These are phyloP conservation scores for Dioctria rufipes DNA, from an alignment of 2,888 invertebrate genomes.

Conservation along the genomic window DNA sequence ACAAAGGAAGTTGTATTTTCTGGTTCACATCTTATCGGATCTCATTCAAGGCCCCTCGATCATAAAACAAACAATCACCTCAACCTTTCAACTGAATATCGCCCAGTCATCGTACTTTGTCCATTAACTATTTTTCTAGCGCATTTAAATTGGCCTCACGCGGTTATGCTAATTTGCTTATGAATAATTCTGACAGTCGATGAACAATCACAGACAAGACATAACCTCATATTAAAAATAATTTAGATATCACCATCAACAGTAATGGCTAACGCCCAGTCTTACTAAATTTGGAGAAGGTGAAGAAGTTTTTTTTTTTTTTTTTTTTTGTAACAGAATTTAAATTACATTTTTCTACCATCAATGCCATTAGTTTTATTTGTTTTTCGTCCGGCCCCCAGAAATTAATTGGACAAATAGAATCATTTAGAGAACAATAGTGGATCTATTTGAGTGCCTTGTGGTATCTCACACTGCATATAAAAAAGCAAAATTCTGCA, in stretches of 20 bases:
- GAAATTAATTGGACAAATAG: conserved; percentile 59
- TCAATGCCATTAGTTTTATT: conserved; percentile 37
- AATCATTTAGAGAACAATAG: conserved; percentile 59
- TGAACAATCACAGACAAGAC: conserved; percentile 58
- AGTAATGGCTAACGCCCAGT: conserved; percentile 40
- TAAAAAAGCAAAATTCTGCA: conserved; percentile 16
- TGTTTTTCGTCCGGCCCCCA: conserved; percentile 45
- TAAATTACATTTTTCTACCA: conserved; percentile 31
- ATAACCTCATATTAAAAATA: conserved; percentile 58
- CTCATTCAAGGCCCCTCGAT: conserved; percentile 47
- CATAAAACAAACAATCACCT: conserved; percentile 57
- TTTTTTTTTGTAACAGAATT: conserved; percentile 14
- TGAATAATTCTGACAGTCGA: conserved; percentile 59
- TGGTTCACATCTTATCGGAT: conserved; percentile 46
- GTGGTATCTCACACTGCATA: conserved; percentile 6
- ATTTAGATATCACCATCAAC: conserved; percentile 56
- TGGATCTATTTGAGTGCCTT: conserved; percentile 40
- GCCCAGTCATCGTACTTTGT: conserved; percentile 54
- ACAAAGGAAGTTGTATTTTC: conserved; percentile 45
- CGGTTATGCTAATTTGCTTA: conserved; percentile 58
- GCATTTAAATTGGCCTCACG: conserved; percentile 55
- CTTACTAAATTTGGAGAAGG: no score
- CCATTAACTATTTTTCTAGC: conserved; percentile 26
- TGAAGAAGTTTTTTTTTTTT: neutral
- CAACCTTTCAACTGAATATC: conserved; percentile 44